Conservation (phyloP, 2,888 invertebrate species). For the Muschampia plurimacula region DNA sequence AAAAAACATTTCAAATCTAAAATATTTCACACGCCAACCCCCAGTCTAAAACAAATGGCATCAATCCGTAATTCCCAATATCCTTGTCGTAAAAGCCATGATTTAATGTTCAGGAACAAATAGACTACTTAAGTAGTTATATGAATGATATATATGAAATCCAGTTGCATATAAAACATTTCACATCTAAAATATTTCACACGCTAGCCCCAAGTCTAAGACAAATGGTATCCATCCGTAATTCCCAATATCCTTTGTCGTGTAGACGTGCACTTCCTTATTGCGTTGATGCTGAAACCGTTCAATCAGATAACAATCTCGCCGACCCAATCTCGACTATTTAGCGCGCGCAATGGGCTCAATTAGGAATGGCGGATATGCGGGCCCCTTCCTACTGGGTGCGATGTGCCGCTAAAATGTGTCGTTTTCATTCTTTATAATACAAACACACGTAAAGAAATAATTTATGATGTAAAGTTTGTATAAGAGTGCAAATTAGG, state of each 20-base stretch:
- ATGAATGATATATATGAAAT: neutral
- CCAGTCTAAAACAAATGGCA: slow-evolving; percentile 35
- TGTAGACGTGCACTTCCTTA: slow-evolving; percentile 77
- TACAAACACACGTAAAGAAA: too few species aligned
- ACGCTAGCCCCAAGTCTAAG: slow-evolving; percentile 29
- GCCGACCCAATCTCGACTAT: slow-evolving; percentile 77
- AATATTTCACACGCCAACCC: slow-evolving; percentile 25
- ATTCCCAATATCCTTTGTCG: slow-evolving; percentile 67
- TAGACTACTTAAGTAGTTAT: neutral
- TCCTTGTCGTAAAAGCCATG: slow-evolving; percentile 49
- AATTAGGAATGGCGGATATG: slow-evolving; percentile 83
- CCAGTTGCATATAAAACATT: neutral
- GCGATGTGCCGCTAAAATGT: slow-evolving; percentile 52
- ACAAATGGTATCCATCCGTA: slow-evolving; percentile 44
- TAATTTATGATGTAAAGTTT: too few species aligned
- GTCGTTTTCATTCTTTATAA: neutral
- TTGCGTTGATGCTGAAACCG: slow-evolving; percentile 71
- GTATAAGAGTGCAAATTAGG: too few species aligned
- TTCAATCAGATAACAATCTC: slow-evolving; percentile 80
- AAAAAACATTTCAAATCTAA: neutral
- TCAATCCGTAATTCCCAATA: slow-evolving; percentile 57
- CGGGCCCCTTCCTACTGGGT: slow-evolving; percentile 77
- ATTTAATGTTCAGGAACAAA: too few species aligned
- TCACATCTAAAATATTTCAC: slow-evolving; percentile 16
- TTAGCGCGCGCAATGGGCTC: slow-evolving; percentile 82